Evolutionary conservation across 2,113 vertebrate genomes (phyloP).

Genomic region (Pelusios castaneus): DNA sequence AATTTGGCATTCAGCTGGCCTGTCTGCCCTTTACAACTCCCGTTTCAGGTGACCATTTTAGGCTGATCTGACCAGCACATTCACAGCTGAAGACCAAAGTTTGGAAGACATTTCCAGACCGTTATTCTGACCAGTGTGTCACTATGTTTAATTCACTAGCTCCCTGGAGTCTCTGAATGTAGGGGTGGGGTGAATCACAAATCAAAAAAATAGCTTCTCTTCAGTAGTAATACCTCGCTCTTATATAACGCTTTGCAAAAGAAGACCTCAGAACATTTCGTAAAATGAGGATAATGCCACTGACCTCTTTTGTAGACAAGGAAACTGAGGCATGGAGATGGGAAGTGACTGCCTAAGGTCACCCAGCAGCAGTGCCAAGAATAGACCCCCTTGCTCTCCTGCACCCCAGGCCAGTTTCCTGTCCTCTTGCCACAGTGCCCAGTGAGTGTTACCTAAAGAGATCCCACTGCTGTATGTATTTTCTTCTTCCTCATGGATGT

Average conservation of each 20-base stretch:
- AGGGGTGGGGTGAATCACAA: neutral
- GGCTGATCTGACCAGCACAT: neutral
- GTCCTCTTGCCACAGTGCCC: neutral
- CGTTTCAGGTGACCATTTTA: neutral
- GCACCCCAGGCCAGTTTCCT: neutral
- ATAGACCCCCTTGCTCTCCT: neutral
- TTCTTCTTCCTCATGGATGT: fast-evolving
- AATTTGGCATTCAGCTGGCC: fast-evolving
- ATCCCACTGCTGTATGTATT: neutral
- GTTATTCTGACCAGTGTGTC: neutral
- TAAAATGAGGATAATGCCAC: neutral
- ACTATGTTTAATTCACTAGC: neutral
- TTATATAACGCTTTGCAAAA: neutral
- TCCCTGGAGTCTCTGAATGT: neutral
- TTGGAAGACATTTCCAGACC: neutral
- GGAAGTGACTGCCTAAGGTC: neutral
- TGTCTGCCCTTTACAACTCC: fast-evolving
- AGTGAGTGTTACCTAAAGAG: neutral
- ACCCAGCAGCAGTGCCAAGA: neutral
- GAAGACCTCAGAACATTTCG: neutral
- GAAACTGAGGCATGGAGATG: neutral
- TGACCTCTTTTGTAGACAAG: neutral
- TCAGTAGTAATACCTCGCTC: neutral
- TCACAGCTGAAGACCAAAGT: neutral
- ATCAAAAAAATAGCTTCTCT: neutral